Evolutionary conservation across 2,113 vertebrate genomes (phyloP), one percentile per base, ranked within the genome.

Genomic region (Phylloscopus trochilus): DNA sequence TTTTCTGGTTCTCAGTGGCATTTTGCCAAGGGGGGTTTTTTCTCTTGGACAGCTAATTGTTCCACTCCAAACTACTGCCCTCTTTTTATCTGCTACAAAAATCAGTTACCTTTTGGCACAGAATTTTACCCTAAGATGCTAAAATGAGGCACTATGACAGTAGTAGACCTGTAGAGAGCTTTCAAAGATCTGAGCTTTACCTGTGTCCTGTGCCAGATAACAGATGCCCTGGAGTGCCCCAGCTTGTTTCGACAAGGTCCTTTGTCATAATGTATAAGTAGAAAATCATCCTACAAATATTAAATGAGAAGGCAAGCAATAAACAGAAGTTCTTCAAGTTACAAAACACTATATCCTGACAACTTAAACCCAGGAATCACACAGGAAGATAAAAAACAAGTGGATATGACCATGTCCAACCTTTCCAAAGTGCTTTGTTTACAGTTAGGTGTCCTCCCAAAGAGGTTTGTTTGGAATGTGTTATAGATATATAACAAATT

Each of bases 141-240:
- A 63, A 93, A 92, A 92, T 3, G 13, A 93, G 6, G 59, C 15
- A 80, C 31, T 58, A 11, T 15, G 46, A 68, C 23, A 85, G 22
- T 1, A 60, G 21, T 3, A 62, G 27, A 77, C 7, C 8, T 62
- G 41, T 23, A 47, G 13, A 49, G 18, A 74, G 23, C 23, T 84
- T 82, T 72, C n/a, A 59, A 60, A 85, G 21, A 28, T 52, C 33
- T 64, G 33, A 75, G 44, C 90, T 87, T 90, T 95, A 99, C 99
- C 98, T 99, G 99, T 56, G 99, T 99, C 98, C 99, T 99, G 97
- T 99, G 99, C 99, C 99, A 99, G 98, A 99, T 99, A 89, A 99
- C 99, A 8, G 99, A 99, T 0, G 99, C 99, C 94, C 99, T 98
- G 97, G 99, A 99, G 96, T 99, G 99, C 89, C 99, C 99, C 95